Base-by-base conservation (phyloP, 2,888 invertebrate species). In the Suillia variegata region DNA sequence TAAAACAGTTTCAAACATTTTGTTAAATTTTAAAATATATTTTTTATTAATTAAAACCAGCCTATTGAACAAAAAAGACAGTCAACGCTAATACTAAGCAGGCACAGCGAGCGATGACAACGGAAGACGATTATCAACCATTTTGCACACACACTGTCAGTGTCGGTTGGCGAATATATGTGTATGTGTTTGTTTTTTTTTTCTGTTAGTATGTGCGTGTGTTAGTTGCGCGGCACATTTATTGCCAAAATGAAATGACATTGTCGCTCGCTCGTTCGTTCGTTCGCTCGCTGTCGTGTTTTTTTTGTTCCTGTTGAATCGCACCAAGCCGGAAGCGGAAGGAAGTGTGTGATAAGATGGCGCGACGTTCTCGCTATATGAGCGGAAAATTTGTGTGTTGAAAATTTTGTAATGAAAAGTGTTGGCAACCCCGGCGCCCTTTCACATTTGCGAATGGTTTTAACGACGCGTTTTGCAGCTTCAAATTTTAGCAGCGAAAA, bases 181-280 rank as follows among this genome's bases (percentile, higher is more conserved):
- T n/a, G n/a, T n/a, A n/a, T n/a, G n/a, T n/a, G n/a, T n/a, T n/a
- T n/a, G n/a, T n/a, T n/a, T n/a, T n/a, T n/a, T n/a, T n/a, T n/a
- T n/a, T n/a, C n/a, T n/a, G n/a, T n/a, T n/a, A n/a, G n/a, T n/a
- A n/a, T n/a, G n/a, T n/a, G n/a, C n/a, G n/a, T n/a, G n/a, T n/a
- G n/a, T n/a, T n/a, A n/a, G n/a, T n/a, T n/a, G n/a, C 22, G 57
- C 22, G 26, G 12, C 68, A 65, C 76, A 74, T 76, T 74, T 74
- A 74, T 74, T 71, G 73, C 76, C 73, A 70, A 75, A 76, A 73
- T 74, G 76, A 76, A 76, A 74, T 76, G 76, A 76, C 75, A 74
- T 71, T 74, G 75, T 71, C 55, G 55, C 33, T 54, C 5, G 13
- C 21, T 33, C 21, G 52, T 52, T 12, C 47, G 48, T 48, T 55